Conservation (phyloP, 2,113 vertebrate genomes). For the Condylura cristata region DNA sequence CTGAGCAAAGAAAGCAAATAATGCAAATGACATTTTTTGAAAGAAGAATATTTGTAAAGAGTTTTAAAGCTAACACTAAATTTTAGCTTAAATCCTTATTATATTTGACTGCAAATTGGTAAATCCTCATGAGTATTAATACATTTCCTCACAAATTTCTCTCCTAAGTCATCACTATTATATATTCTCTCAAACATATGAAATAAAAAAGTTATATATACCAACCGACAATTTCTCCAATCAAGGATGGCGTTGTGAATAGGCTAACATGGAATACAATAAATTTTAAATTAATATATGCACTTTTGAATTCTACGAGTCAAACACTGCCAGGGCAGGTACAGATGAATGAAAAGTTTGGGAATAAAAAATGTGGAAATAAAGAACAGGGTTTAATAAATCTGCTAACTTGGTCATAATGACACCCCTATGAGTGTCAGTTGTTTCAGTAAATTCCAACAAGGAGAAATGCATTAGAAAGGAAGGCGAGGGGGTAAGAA, state of each 20-base stretch:
- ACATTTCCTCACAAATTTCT: background rate
- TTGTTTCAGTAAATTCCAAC: background rate
- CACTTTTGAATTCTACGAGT: background rate
- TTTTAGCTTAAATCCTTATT: background rate
- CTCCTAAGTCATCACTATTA: background rate
- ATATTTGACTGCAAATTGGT: background rate
- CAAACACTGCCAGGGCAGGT: background rate
- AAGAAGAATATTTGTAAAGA: slow-evolving; percentile 15
- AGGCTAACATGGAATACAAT: background rate
- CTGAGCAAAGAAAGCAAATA: background rate
- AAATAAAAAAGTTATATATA: background rate
- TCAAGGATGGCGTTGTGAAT: background rate
- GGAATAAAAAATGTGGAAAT: background rate
- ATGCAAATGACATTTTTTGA: slow-evolving; percentile 13
- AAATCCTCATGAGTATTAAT: background rate
- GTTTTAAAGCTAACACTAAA: background rate
- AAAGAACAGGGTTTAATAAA: background rate
- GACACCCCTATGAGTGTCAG: background rate
- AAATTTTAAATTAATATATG: background rate
- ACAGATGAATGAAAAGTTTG: background rate
- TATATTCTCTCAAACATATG: background rate
- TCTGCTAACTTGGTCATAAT: background rate
- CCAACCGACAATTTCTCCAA: background rate
- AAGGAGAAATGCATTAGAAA: background rate
- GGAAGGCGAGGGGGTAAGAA: background rate